A percentile compares a stretch with the other conserved stretches of the same genome.
phyloP scores from a whole-genome alignment of 2,888 invertebrate genomes.

The Hydropsyche betteni region DNA sequence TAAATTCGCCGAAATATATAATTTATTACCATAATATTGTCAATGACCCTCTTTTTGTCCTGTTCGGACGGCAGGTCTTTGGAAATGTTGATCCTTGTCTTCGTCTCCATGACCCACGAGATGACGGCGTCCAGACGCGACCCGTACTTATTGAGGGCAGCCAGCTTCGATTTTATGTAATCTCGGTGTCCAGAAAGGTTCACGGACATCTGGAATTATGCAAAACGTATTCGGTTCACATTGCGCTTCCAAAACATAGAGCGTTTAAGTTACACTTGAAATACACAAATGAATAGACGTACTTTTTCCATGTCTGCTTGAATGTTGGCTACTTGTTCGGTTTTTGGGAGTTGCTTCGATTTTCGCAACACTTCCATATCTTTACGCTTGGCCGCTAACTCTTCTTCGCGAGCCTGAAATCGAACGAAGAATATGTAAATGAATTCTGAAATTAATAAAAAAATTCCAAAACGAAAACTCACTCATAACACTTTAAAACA shows the following conservation, averaged over 20 bases:
- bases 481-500: not conserved
- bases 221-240: slow-evolving; percentile 32
- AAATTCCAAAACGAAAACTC: not conserved
- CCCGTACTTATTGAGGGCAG: slow-evolving; percentile 66
- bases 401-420: slow-evolving; percentile 69
- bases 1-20: not conserved
- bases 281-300: slow-evolving; percentile 24
- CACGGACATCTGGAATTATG: slow-evolving; percentile 58
- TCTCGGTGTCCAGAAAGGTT: slow-evolving; percentile 65
- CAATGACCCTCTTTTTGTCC: slow-evolving; percentile 59
- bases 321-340: slow-evolving; percentile 55
- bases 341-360: slow-evolving; percentile 55
- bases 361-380: slow-evolving; percentile 62
- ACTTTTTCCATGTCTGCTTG: slow-evolving; percentile 60
- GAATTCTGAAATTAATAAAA: not conserved
- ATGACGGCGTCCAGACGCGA: slow-evolving; percentile 67
- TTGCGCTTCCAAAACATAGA: not conserved
- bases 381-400: slow-evolving; percentile 62
- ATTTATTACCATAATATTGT: slow-evolving; percentile 60
- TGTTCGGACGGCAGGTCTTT: slow-evolving; percentile 58
- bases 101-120: slow-evolving; percentile 65
- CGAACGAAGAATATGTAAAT: too few relatives aligned
- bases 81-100: slow-evolving; percentile 61
- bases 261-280: too few relatives aligned
- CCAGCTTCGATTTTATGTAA: slow-evolving; percentile 67